phyloP scores from a whole-genome alignment of 2,113 vertebrate genomes.

The Eolophus roseicapilla region DNA sequence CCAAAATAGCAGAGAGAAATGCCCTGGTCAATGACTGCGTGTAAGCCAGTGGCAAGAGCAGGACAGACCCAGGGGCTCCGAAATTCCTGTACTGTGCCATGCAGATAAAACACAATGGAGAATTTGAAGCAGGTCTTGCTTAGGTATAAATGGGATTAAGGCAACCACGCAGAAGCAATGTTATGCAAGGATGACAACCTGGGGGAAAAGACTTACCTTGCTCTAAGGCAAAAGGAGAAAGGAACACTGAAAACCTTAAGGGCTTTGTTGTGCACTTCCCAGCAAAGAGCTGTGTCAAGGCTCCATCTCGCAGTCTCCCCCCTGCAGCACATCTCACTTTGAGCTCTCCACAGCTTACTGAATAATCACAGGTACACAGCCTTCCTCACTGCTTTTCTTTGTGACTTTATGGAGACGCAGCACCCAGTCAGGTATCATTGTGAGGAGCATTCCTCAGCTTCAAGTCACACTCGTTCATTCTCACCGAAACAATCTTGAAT shows the following conservation, averaged over 20 bases:
- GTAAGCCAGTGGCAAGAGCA: neutral
- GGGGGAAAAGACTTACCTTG: neutral
- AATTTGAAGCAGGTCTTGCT: neutral
- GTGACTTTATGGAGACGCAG: neutral
- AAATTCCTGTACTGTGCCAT: neutral
- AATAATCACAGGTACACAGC: neutral
- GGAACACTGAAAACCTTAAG: neutral
- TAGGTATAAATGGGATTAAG: neutral
- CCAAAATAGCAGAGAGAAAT: neutral
- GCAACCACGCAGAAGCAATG: rapidly evolving
- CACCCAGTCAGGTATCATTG: neutral
- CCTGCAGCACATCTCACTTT: neutral
- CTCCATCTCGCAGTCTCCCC: neutral
- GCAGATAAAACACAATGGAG: neutral
- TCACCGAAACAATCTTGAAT: rapidly evolving
- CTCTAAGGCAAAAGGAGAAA: neutral
- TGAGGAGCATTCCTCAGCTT: neutral
- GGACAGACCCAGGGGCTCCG: neutral
- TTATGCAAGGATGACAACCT: neutral
- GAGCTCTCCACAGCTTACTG: no score
- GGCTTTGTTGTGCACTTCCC: neutral
- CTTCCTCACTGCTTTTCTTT: neutral
- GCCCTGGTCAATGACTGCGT: neutral
- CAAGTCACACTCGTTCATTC: neutral
- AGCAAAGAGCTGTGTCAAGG: no score